Conservation (phyloP, 2,888 invertebrate species). For the Teleiodes luculella region DNA sequence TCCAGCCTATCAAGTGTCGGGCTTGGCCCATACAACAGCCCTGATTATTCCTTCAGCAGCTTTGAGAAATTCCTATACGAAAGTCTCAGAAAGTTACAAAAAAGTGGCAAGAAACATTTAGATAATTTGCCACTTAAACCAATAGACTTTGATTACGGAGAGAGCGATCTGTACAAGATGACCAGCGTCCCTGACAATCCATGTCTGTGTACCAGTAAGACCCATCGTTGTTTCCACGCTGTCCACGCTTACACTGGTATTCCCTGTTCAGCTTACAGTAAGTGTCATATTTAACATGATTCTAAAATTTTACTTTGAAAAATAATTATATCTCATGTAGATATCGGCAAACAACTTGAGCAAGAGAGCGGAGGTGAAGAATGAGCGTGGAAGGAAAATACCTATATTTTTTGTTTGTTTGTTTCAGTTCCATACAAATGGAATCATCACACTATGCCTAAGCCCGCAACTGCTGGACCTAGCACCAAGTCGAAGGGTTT, state of each 20-base stretch:
- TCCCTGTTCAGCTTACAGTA: conserved; percentile 92
- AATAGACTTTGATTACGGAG: conserved; percentile 73
- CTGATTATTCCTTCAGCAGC: conserved; percentile 84
- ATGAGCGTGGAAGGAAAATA: not conserved
- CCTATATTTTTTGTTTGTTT: not conserved
- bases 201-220: conserved; percentile 89
- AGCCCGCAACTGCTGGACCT: conserved; percentile 79
- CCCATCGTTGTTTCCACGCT: conserved; percentile 93
- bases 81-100: conserved; percentile 87
- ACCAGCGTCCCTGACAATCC: conserved; percentile 84
- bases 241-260: conserved; percentile 94
- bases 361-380: too few relatives aligned
- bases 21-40: conserved; percentile 80
- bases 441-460: conserved; percentile 89
- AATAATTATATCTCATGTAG: too few relatives aligned
- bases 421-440: conserved; percentile 85
- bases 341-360: too few relatives aligned
- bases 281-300: conserved; percentile 56
- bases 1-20: conserved; percentile 84
- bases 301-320: not conserved
- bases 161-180: conserved; percentile 79
- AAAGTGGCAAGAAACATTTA: conserved; percentile 81
- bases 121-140: conserved; percentile 79
- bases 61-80: conserved; percentile 95
- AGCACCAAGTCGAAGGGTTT: conserved; percentile 75